These are phyloP conservation scores for Cassiopea xamachana DNA, from an alignment of 30 jellyfish, hydroid and myxozoan species.

Conservation along the genomic window DNA sequence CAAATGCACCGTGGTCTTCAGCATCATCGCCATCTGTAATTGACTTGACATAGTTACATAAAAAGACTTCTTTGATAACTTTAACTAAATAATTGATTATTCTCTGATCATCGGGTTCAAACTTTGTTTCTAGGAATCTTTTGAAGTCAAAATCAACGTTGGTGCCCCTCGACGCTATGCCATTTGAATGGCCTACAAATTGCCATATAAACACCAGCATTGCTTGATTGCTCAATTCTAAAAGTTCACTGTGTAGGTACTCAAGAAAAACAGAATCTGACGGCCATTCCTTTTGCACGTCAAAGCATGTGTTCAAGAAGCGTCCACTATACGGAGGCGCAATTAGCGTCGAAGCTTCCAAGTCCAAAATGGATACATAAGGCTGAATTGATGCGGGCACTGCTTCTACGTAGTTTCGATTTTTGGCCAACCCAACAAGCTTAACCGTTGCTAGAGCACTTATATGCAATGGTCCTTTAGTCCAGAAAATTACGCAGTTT, in stretches of 20 bases:
- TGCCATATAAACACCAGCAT: constrained; percentile 53
- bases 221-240: constrained; percentile 62
- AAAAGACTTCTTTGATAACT: constrained; percentile 31
- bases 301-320: constrained; percentile 53
- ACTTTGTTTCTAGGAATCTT: constrained; percentile 32
- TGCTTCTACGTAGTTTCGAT: constrained; percentile 31
- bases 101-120: constrained; percentile 38
- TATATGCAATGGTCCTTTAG: constrained; percentile 68
- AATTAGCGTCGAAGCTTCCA: constrained; percentile 62
- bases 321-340: constrained; percentile 90
- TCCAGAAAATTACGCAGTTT: constrained; percentile 75
- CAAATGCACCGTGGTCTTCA: constrained; percentile 31
- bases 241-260: constrained; percentile 43
- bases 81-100: constrained; percentile 54
- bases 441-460: constrained; percentile 55
- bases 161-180: not conserved
- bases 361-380: constrained; percentile 82
- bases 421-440: constrained; percentile 82
- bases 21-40: constrained; percentile 27
- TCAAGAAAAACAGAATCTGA: constrained; percentile 71
- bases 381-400: constrained; percentile 72
- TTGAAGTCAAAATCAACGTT: constrained; percentile 41
- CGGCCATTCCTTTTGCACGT: constrained; percentile 75
- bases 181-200: constrained; percentile 26
- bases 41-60: constrained; percentile 33